Evolutionary conservation across 2,888 invertebrate species (phyloP).

Genomic region (Sesamia inferens): DNA sequence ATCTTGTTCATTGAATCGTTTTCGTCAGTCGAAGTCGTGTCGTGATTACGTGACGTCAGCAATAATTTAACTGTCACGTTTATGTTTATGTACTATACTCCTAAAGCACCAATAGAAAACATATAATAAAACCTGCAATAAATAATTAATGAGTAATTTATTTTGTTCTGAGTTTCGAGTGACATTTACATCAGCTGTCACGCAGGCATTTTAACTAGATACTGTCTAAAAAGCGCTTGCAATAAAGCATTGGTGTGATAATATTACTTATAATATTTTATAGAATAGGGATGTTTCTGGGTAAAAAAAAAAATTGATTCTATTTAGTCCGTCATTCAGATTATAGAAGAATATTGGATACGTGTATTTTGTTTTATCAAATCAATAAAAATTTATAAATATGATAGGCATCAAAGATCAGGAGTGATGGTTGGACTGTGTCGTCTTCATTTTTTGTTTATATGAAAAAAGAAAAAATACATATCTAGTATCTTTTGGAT

Average conservation of each 20-base stretch:
- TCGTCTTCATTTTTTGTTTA: too few species aligned
- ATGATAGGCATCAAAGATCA: too few species aligned
- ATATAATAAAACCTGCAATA: constrained; percentile 23
- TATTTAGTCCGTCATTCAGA: too few species aligned
- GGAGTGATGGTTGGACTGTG: too few species aligned
- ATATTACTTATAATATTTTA: constrained; percentile 40
- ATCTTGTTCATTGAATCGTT: constrained; percentile 41
- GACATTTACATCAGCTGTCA: constrained; percentile 19
- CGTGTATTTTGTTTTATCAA: too few species aligned
- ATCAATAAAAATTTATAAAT: too few species aligned
- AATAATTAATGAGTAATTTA: constrained; percentile 35
- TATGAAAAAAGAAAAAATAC: too few species aligned
- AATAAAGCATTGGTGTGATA: constrained; percentile 35
- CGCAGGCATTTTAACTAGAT: constrained; percentile 20
- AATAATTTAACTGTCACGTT: constrained; percentile 23
- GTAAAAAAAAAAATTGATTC: too few species aligned
- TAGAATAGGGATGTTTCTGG: too few species aligned
- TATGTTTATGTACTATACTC: constrained; percentile 4
- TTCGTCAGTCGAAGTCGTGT: constrained; percentile 26
- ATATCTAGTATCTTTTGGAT: too few species aligned
- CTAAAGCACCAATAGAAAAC: constrained; percentile 19
- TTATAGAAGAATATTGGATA: too few species aligned
- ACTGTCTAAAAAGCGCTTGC: constrained; percentile 24
- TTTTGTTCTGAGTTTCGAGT: constrained; percentile 5
- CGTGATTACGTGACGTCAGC: constrained; percentile 20